A percentile compares a stretch with the other conserved stretches of the same genome.
Conservation (phyloP, 2,113 vertebrate species). For the Ascaphus truei region DNA sequence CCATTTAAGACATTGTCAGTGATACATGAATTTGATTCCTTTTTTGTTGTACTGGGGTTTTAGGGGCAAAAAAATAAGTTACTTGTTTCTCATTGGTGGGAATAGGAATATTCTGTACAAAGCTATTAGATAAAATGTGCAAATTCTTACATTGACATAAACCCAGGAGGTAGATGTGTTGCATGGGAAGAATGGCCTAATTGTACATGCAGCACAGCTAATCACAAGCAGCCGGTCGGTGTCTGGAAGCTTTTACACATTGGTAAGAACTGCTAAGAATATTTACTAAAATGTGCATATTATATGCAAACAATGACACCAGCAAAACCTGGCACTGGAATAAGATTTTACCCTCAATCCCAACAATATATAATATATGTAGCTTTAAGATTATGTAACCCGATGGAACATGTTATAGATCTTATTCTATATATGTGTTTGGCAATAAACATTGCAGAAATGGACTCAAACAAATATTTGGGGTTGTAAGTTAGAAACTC, state of each 20-base stretch:
- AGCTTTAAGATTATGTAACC: too few species aligned
- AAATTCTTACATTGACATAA: slow-evolving; percentile 35
- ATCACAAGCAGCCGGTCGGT: background rate
- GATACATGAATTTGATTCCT: background rate
- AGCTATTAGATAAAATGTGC: slow-evolving; percentile 38
- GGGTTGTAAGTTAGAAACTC: too few species aligned
- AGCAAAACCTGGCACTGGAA: too few species aligned
- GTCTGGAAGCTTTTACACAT: background rate
- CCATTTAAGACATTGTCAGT: slow-evolving; percentile 27
- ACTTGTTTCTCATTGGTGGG: background rate
- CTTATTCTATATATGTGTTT: too few species aligned
- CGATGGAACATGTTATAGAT: too few species aligned
- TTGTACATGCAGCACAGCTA: background rate
- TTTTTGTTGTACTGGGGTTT: background rate
- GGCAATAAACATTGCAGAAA: too few species aligned
- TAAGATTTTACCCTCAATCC: too few species aligned
- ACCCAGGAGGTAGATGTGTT: background rate
- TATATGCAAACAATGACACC: too few species aligned
- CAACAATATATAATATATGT: too few species aligned
- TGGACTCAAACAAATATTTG: too few species aligned
- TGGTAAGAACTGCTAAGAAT: too few species aligned
- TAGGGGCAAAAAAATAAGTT: background rate
- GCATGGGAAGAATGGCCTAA: background rate
- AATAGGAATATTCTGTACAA: slow-evolving; percentile 18
- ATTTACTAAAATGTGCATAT: too few species aligned